phyloP scores from a whole-genome alignment of 2,113 vertebrate species.

The Hystrix cristata region DNA sequence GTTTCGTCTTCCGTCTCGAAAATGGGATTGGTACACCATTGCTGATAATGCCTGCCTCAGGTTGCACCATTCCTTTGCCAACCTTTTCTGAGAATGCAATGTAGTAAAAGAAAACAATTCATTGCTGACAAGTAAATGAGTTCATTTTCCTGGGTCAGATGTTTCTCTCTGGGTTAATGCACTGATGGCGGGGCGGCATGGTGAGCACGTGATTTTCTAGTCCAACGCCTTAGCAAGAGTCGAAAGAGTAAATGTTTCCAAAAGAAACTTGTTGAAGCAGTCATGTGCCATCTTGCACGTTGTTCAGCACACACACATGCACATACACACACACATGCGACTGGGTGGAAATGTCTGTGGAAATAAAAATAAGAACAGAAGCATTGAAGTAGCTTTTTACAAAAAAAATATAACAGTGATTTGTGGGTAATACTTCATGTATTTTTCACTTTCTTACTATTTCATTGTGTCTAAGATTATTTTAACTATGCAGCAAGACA shows the following conservation, averaged over 20 bases:
- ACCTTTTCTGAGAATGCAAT: background rate
- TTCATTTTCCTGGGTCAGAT: background rate
- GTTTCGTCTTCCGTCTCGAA: background rate
- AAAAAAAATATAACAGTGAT: background rate
- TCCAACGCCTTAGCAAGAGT: background rate
- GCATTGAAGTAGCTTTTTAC: background rate
- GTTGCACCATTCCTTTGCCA: fast-evolving
- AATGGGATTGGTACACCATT: background rate
- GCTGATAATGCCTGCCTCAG: background rate
- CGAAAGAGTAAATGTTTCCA: background rate
- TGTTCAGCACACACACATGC: too few species aligned
- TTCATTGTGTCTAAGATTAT: background rate
- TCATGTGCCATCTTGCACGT: background rate
- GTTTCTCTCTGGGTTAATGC: background rate
- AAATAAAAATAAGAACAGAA: background rate
- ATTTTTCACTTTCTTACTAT: background rate
- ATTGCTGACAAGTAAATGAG: background rate
- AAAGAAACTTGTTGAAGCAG: background rate
- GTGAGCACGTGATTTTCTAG: background rate
- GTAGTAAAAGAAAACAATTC: background rate
- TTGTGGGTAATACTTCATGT: background rate
- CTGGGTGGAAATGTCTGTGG: too few species aligned
- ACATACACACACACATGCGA: too few species aligned
- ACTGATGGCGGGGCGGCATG: background rate
- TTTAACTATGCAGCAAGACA: background rate